phyloP scores from a whole-genome alignment of 2,888 invertebrate genomes.

The Drosophila emarginata region DNA sequence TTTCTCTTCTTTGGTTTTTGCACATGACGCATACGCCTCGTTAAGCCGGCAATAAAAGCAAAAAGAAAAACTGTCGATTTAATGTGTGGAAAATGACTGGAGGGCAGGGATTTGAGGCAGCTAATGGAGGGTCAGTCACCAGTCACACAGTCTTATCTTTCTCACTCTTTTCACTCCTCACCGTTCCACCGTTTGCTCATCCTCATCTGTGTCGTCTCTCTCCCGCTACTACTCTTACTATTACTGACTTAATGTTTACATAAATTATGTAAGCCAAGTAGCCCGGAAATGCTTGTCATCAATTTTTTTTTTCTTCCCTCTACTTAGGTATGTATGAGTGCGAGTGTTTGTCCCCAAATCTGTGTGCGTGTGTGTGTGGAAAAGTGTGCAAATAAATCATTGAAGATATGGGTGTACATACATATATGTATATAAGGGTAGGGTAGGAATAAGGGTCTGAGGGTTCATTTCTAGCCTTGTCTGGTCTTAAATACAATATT shows the following conservation, averaged over 20 bases:
- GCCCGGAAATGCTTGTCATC: constrained; percentile 75
- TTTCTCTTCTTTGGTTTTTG: neutral
- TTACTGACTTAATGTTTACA: constrained; percentile 66
- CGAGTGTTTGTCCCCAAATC: constrained; percentile 21
- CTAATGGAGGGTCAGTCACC: constrained; percentile 45
- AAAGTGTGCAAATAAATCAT: constrained; percentile 28
- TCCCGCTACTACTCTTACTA: neutral
- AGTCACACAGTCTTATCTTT: constrained; percentile 38
- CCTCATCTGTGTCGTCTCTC: no score
- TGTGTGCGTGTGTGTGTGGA: constrained; percentile 4
- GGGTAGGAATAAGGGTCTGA: neutral
- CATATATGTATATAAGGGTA: neutral
- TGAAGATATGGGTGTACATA: neutral
- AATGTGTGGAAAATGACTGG: constrained; percentile 50
- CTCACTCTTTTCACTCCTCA: neutral
- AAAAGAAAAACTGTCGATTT: constrained; percentile 50
- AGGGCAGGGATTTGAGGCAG: constrained; percentile 20
- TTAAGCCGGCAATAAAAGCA: constrained; percentile 61
- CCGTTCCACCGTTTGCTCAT: neutral
- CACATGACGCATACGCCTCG: constrained; percentile 52
- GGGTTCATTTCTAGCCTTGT: constrained; percentile 50
- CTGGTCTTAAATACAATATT: constrained; percentile 5
- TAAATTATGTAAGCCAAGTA: constrained; percentile 67
- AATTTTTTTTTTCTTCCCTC: constrained; percentile 52
- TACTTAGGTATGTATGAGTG: constrained; percentile 11